phyloP scores from a whole-genome alignment of 2,888 invertebrate genomes.

The Papilio protenor region DNA sequence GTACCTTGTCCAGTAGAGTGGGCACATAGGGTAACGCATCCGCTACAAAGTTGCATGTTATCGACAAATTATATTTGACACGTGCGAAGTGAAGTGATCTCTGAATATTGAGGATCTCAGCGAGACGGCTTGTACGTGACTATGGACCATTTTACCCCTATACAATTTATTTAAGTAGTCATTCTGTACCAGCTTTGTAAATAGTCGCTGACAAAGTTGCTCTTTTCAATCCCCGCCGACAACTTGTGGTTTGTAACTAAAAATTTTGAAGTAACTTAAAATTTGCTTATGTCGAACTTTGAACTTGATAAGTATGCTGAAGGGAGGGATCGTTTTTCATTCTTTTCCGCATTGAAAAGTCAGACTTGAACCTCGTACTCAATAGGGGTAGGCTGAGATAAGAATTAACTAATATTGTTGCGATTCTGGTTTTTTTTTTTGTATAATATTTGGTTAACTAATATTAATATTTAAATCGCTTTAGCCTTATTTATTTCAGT shows the following conservation, averaged over 20 bases:
- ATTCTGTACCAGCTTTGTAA: conserved; percentile 43
- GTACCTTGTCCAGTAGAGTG: not conserved
- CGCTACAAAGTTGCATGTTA: conserved; percentile 37
- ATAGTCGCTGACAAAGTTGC: conserved; percentile 44
- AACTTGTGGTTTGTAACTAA: conserved; percentile 33
- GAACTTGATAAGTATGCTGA: not conserved
- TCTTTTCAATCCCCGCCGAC: conserved; percentile 36
- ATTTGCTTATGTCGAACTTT: conserved; percentile 31
- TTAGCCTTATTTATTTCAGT: not conserved
- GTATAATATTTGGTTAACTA: too few relatives aligned
- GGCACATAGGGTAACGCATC: conserved; percentile 33
- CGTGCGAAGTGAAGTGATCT: conserved; percentile 61
- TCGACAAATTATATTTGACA: conserved; percentile 55
- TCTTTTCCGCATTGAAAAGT: not conserved
- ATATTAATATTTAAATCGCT: too few relatives aligned
- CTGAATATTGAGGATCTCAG: conserved; percentile 59
- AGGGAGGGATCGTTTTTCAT: not conserved
- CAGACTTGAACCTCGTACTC: not conserved
- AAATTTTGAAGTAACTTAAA: conserved; percentile 38
- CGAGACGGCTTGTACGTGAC: conserved; percentile 47
- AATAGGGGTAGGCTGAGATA: not conserved
- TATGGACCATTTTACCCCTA: conserved; percentile 42
- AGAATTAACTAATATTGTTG: not conserved
- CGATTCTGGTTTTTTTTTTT: not conserved
- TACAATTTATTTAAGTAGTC: conserved; percentile 45